These are phyloP conservation scores for Xenotilapia caudafasciata DNA, from an alignment of 2,113 vertebrate species.

Conservation along the genomic window DNA sequence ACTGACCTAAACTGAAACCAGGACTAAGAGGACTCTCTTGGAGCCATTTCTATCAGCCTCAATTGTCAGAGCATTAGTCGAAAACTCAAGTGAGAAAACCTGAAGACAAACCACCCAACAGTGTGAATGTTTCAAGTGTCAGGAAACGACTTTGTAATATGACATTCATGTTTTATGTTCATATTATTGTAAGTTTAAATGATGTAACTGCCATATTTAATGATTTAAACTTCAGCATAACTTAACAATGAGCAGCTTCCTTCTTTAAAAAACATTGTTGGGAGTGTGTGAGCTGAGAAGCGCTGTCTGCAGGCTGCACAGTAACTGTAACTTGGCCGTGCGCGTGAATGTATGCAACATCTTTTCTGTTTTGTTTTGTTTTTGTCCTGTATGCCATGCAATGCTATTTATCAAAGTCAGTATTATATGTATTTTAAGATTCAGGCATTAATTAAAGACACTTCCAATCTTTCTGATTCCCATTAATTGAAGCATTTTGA, in stretches of 20 bases:
- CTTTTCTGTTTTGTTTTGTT: background rate
- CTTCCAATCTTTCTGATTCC: background rate
- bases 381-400: background rate
- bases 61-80: background rate
- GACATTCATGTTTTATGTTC: background rate
- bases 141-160: background rate
- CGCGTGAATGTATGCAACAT: background rate
- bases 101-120: background rate
- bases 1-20: background rate
- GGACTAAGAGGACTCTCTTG: background rate
- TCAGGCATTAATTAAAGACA: background rate
- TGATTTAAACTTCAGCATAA: background rate
- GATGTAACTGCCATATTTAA: background rate
- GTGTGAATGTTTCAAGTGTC: background rate
- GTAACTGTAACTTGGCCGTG: background rate
- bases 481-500: background rate
- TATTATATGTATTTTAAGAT: background rate
- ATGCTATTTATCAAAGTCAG: background rate
- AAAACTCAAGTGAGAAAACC: background rate
- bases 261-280: background rate
- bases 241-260: background rate
- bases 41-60: background rate
- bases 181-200: background rate
- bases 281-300: background rate
- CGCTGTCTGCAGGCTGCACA: background rate